Evolutionary conservation across 2,888 invertebrate species (phyloP).

Genomic region (Brachypterus glaber): DNA sequence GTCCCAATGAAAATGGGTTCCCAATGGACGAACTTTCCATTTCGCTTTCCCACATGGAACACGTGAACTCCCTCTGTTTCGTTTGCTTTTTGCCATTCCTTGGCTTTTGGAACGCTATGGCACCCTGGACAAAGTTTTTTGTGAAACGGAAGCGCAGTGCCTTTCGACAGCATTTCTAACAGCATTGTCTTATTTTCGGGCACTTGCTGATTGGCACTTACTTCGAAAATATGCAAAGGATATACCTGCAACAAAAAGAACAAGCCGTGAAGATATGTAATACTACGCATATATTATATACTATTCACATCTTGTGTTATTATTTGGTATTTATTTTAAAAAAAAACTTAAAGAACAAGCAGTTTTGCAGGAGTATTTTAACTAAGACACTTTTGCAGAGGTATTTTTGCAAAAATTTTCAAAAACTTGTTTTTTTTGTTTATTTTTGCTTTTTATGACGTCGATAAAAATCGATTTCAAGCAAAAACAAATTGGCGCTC

Average conservation of each 20-base stretch:
- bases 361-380: no score
- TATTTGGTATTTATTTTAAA: no score
- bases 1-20: slow-evolving; percentile 92
- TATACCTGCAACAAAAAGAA: slow-evolving; percentile 49
- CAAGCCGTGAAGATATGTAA: no score
- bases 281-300: no score
- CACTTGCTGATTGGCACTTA: slow-evolving; percentile 56
- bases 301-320: no score
- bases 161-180: slow-evolving; percentile 58
- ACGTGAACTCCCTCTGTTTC: slow-evolving; percentile 66
- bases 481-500: no score
- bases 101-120: slow-evolving; percentile 77
- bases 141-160: slow-evolving; percentile 83
- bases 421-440: no score
- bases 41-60: slow-evolving; percentile 76
- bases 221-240: slow-evolving; percentile 83
- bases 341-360: no score
- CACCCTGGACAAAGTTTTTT: slow-evolving; percentile 82
- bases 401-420: no score
- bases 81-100: slow-evolving; percentile 70
- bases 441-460: no score
- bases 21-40: slow-evolving; percentile 74
- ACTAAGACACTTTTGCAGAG: no score
- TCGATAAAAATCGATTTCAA: no score
- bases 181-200: slow-evolving; percentile 65